Conservation (phyloP, 1,140 invertebrate genomes). For the Drosophila kanapiae region DNA sequence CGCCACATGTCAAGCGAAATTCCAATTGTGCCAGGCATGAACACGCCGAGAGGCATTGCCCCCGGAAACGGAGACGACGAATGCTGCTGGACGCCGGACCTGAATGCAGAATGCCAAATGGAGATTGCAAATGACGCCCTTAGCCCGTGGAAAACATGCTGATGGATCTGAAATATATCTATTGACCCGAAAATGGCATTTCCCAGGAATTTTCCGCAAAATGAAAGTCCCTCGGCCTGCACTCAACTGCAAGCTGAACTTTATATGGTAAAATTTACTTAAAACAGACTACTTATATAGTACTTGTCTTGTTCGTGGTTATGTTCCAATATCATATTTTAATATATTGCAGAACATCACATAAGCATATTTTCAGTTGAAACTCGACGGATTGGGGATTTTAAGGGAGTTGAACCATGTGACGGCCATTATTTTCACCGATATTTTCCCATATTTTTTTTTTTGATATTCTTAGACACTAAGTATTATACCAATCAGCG, state of each 20-base stretch:
- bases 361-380: too few species aligned
- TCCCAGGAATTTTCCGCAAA: conserved; percentile 24
- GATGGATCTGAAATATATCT: conserved; percentile 59
- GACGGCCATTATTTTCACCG: too few species aligned
- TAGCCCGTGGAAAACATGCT: conserved; percentile 7
- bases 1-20: conserved; percentile 26
- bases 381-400: too few species aligned
- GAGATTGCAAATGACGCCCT: conserved; percentile 44
- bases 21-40: conserved; percentile 18
- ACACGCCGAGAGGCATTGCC: conserved; percentile 26
- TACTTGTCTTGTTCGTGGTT: too few species aligned
- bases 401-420: too few species aligned
- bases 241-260: neutral
- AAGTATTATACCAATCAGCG: too few species aligned
- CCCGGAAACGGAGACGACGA: conserved; percentile 52
- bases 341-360: too few species aligned
- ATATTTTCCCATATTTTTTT: too few species aligned
- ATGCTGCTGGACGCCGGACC: conserved; percentile 38
- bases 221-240: neutral
- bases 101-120: conserved; percentile 27
- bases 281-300: neutral
- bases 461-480: too few species aligned
- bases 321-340: too few species aligned
- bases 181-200: conserved; percentile 63
- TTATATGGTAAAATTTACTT: neutral